Conservation (phyloP, 2,888 invertebrate genomes). For the Tachina grossa region DNA sequence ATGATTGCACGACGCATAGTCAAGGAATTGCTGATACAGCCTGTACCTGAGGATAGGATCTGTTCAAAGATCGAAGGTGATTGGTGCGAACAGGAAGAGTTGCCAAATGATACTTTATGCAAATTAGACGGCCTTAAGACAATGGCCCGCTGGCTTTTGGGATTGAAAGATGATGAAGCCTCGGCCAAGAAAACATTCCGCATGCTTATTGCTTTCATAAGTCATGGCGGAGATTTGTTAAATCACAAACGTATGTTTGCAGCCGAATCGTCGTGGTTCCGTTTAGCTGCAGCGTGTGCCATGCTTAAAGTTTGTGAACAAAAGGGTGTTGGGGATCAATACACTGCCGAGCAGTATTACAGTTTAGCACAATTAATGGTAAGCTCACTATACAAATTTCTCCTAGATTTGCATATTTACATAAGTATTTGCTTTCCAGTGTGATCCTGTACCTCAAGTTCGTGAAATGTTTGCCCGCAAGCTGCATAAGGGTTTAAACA, state of each 20-base stretch:
- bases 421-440: conserved; percentile 82
- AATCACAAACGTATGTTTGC: conserved; percentile 89
- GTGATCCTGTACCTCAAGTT: conserved; percentile 91
- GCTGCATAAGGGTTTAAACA: conserved; percentile 93
- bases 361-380: conserved; percentile 95
- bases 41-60: conserved; percentile 85
- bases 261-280: conserved; percentile 96
- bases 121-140: conserved; percentile 97
- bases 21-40: conserved; percentile 95
- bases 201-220: conserved; percentile 96
- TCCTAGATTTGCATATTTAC: neutral
- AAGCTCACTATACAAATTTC: conserved; percentile 14
- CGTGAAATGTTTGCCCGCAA: conserved; percentile 94
- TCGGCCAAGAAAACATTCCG: conserved; percentile 97
- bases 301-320: conserved; percentile 99
- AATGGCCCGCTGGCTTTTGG: conserved; percentile 97
- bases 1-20: conserved; percentile 98
- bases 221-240: conserved; percentile 93
- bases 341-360: conserved; percentile 97
- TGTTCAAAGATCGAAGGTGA: conserved; percentile 77
- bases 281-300: conserved; percentile 96
- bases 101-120: conserved; percentile 95
- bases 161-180: conserved; percentile 92
- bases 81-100: conserved; percentile 93
- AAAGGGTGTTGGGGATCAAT: conserved; percentile 97